Evolutionary conservation across 64 coral and sea anemone species (phyloP).

Genomic region (Astreopora myriophthalma): DNA sequence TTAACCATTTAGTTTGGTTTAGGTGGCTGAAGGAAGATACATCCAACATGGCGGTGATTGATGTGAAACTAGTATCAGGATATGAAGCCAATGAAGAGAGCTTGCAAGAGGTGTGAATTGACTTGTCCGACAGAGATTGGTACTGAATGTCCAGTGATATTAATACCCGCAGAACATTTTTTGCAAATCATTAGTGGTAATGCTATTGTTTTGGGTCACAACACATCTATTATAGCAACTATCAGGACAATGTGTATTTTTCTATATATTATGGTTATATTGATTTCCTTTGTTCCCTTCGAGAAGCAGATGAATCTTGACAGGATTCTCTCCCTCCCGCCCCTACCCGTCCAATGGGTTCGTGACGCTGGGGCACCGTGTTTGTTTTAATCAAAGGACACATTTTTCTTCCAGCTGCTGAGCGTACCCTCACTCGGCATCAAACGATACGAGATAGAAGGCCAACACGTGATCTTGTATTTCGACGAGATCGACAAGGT

Average conservation of each 20-base stretch:
- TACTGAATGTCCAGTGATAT: too few species aligned
- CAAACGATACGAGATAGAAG: constrained; percentile 78
- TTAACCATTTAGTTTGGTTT: neutral
- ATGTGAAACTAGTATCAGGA: constrained; percentile 92
- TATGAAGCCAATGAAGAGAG: constrained; percentile 84
- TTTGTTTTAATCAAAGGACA: neutral
- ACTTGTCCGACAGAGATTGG: neutral
- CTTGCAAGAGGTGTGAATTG: constrained; percentile 62
- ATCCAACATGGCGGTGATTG: constrained; percentile 95
- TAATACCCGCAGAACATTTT: too few species aligned
- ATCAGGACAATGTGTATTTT: too few species aligned
- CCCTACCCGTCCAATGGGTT: too few species aligned
- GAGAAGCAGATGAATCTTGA: too few species aligned
- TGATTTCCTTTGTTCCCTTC: too few species aligned
- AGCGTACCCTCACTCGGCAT: constrained; percentile 54
- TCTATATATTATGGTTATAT: too few species aligned
- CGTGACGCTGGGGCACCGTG: too few species aligned
- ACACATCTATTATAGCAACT: neutral
- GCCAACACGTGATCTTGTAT: constrained; percentile 86
- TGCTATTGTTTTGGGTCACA: neutral
- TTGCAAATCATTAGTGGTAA: neutral
- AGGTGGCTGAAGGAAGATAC: constrained; percentile 81
- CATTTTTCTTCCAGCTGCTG: constrained; percentile 40
- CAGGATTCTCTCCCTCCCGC: too few species aligned
- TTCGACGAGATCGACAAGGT: constrained; percentile 89